Percentiles rank a stretch among this genome's conserved stretches.
Evolutionary conservation across 2,113 vertebrate species (phyloP).

Genomic region (Bos javanicus): DNA sequence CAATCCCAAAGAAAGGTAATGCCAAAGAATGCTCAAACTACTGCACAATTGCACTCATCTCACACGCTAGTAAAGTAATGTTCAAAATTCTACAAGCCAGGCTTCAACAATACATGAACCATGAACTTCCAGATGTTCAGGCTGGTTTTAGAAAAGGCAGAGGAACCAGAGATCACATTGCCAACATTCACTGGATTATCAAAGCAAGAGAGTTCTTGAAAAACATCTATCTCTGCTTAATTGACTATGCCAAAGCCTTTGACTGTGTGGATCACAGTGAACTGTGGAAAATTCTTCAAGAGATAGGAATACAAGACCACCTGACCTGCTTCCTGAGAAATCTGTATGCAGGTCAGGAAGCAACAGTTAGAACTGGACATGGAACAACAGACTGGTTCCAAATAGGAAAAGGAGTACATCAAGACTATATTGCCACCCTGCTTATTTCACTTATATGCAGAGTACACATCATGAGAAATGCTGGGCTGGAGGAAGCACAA

Average conservation of each 20-base stretch:
- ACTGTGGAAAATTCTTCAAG: not conserved
- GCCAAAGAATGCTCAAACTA: not conserved
- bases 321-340: not conserved
- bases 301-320: not conserved
- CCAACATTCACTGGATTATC: accelerated
- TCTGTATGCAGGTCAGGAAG: not conserved
- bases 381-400: not conserved
- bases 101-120: not conserved
- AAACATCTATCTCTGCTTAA: not conserved
- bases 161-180: not conserved
- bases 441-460: not conserved
- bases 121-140: not conserved
- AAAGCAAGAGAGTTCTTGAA: not conserved
- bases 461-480: not conserved
- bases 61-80: not conserved
- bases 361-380: not conserved
- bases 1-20: not conserved
- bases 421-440: not conserved
- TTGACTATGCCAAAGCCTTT: not conserved
- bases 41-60: accelerated
- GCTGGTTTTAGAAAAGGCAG: not conserved
- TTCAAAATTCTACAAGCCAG: not conserved
- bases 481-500: not conserved
- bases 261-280: not conserved
- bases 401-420: not conserved